Conservation (phyloP, 2,888 invertebrate species). For the Axea sp. region DNA sequence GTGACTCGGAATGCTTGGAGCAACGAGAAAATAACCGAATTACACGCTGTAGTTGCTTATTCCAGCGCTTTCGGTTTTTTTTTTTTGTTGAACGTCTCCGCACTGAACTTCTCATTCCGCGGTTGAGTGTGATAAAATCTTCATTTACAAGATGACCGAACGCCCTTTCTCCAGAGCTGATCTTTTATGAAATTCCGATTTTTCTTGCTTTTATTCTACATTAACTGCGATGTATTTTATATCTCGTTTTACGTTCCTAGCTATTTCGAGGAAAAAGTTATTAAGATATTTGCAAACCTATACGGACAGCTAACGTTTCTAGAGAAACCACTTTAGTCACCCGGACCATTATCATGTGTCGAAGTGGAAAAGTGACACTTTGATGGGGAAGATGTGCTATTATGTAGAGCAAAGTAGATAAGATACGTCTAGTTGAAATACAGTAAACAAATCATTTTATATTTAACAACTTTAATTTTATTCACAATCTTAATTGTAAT, state of each 20-base stretch:
- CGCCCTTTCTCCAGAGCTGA: constrained; percentile 3
- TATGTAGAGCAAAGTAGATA: too few relatives aligned
- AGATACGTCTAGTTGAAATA: too few relatives aligned
- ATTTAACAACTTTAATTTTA: too few relatives aligned
- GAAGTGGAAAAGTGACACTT: too few relatives aligned
- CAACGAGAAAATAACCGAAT: constrained; percentile 13
- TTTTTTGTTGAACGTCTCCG: constrained; percentile 2
- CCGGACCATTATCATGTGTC: constrained; percentile 25
- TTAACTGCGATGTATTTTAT: constrained; percentile 26
- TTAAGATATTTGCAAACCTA: constrained; percentile 40
- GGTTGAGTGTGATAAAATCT: constrained; percentile 36
- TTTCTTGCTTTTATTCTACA: constrained; percentile 19
- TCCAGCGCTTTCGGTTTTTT: background rate
- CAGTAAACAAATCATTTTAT: too few relatives aligned
- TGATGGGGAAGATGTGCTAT: too few relatives aligned
- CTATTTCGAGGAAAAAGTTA: constrained; percentile 8
- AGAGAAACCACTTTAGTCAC: too few relatives aligned
- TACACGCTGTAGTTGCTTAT: constrained; percentile 16
- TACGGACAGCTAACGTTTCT: too few relatives aligned
- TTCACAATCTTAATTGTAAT: too few relatives aligned
- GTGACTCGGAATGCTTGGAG: background rate
- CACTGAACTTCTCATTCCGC: constrained; percentile 20
- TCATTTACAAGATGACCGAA: constrained; percentile 35
- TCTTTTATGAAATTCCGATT: background rate
- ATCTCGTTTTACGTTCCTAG: background rate